Conservation (phyloP, 1,140 invertebrate genomes). For the Ruditapes philippinarum region DNA sequence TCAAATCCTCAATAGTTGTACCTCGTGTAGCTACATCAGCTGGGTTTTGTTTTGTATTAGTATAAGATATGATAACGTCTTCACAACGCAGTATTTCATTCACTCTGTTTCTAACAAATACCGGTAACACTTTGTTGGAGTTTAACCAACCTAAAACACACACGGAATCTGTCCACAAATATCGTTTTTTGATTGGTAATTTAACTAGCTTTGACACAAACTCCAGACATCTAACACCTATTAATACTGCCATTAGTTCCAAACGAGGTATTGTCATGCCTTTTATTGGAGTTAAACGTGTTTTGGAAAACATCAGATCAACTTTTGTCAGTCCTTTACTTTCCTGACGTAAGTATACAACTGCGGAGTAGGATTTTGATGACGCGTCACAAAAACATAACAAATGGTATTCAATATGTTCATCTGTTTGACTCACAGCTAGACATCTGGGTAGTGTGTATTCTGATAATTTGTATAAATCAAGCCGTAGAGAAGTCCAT, state of each 20-base stretch:
- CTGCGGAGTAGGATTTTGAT: neutral
- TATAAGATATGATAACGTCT: neutral
- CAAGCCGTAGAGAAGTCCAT: neutral
- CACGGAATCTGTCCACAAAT: conserved; percentile 19
- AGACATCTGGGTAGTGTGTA: conserved; percentile 8
- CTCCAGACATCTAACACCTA: neutral
- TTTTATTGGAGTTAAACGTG: conserved; percentile 15
- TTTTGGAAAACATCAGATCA: conserved; percentile 18
- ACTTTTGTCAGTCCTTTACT: neutral
- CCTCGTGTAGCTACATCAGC: conserved; percentile 30
- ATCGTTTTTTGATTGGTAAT: neutral
- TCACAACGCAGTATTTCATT: neutral
- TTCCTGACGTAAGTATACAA: neutral
- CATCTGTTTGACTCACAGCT: neutral
- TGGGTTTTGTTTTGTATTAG: conserved; percentile 42
- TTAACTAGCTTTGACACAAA: neutral
- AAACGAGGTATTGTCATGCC: conserved; percentile 6
- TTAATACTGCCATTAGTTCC: neutral
- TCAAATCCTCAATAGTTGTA: neutral
- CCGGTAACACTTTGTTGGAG: neutral
- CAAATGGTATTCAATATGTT: neutral
- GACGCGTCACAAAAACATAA: conserved; percentile 29
- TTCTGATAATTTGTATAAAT: neutral
- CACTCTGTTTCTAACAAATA: conserved; percentile 38
- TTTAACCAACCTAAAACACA: conserved; percentile 22